Evolutionary conservation across 1,140 invertebrate genomes (phyloP).

Genomic region (Bombus haemorrhoidalis): DNA sequence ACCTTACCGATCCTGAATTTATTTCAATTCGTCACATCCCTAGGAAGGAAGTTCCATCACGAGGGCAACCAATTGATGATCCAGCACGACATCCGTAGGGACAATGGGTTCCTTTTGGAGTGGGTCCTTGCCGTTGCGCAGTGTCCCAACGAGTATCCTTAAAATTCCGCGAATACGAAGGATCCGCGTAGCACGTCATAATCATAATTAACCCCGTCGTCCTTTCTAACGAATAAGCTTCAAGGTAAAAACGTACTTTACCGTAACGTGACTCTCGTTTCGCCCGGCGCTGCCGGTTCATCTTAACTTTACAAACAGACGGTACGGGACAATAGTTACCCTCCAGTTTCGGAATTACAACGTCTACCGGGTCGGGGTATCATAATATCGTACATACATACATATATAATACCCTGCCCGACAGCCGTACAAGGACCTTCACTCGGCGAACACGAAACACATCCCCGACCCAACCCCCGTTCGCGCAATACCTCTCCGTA

Average conservation of each 20-base stretch:
- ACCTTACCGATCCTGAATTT: background rate
- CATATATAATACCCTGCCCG: constrained; percentile 66
- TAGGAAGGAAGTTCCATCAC: background rate
- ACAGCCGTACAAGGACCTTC: constrained; percentile 68
- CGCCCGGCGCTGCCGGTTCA: constrained; percentile 48
- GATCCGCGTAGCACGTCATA: constrained; percentile 29
- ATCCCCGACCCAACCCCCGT: constrained; percentile 6
- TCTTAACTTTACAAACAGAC: constrained; percentile 62
- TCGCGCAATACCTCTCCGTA: constrained; percentile 19
- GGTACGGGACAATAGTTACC: constrained; percentile 63
- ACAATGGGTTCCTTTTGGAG: constrained; percentile 18
- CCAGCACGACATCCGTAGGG: background rate
- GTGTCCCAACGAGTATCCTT: constrained; percentile 40
- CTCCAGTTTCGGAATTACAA: constrained; percentile 62
- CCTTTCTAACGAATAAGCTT: constrained; percentile 64
- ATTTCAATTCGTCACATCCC: background rate
- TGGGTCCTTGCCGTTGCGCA: background rate
- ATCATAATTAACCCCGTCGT: constrained; percentile 51
- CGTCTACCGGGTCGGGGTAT: constrained; percentile 58
- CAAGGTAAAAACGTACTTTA: constrained; percentile 52
- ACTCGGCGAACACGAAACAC: constrained; percentile 63
- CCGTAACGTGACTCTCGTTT: constrained; percentile 63
- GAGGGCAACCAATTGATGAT: constrained; percentile 15
- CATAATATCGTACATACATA: constrained; percentile 66
- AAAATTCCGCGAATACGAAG: constrained; percentile 35